These are phyloP conservation scores for Bufotes viridis DNA, from an alignment of 2,797 vertebrate genomes.

Conservation along the genomic window DNA sequence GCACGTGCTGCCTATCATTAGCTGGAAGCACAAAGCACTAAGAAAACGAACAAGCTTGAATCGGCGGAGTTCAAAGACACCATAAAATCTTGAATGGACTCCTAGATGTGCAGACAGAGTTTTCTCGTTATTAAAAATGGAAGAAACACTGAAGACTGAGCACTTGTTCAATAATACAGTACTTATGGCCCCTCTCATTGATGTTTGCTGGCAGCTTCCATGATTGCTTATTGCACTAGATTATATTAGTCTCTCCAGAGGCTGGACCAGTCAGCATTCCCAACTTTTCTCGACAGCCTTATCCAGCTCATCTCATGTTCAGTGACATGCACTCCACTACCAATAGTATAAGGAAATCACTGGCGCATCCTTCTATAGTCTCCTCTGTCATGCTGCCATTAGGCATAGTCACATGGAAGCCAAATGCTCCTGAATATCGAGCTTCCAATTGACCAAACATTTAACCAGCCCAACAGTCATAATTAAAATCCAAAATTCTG, in stretches of 20 bases:
- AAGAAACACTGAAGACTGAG: neutral
- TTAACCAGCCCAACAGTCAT: neutral
- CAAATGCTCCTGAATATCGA: neutral
- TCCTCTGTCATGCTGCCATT: too few relatives aligned
- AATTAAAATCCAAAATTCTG: neutral
- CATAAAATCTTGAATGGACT: constrained; percentile 8
- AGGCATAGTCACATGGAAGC: neutral
- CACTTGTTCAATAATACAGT: neutral
- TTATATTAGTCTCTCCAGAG: neutral
- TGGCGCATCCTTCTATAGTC: too few relatives aligned
- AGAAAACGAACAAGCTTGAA: constrained; percentile 3
- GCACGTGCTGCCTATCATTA: constrained; percentile 35
- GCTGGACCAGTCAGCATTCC: neutral
- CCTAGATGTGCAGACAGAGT: constrained; percentile 4
- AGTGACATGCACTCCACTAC: neutral
- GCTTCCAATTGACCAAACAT: neutral
- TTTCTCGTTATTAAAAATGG: neutral
- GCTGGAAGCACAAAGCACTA: constrained; percentile 6
- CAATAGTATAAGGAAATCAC: neutral
- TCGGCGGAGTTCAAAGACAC: neutral
- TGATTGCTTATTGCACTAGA: neutral
- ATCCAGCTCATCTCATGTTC: neutral
- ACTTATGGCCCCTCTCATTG: neutral
- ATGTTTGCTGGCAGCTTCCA: neutral
- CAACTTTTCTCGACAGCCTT: neutral